A percentile compares a stretch with the other conserved stretches of the same genome.
Evolutionary conservation across 2,113 vertebrate genomes (phyloP).

Genomic region (Mohoua ochrocephala): DNA sequence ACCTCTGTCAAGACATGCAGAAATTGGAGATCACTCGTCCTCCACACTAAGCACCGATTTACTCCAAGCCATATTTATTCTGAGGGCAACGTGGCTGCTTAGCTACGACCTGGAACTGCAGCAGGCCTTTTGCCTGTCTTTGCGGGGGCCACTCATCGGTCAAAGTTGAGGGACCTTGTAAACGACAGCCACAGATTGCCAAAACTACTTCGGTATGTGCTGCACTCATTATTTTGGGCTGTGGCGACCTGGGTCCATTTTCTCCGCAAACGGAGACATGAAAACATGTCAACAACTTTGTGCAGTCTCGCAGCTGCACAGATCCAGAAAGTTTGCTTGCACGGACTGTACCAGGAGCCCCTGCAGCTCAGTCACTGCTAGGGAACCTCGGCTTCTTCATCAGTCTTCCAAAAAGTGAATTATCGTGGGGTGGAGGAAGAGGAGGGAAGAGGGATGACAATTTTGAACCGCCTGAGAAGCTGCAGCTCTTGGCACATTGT

Average conservation of each 20-base stretch:
- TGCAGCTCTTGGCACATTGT: background rate
- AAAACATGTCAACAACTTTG: slow-evolving; percentile 9
- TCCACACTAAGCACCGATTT: background rate
- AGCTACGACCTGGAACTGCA: background rate
- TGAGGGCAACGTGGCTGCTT: background rate
- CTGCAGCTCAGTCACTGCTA: background rate
- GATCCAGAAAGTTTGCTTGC: background rate
- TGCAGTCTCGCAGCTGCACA: background rate
- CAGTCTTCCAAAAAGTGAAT: background rate
- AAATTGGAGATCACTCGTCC: background rate
- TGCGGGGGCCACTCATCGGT: background rate
- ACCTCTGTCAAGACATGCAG: background rate
- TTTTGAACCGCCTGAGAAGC: background rate
- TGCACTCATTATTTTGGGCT: background rate
- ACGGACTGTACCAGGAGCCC: background rate
- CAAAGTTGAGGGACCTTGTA: background rate
- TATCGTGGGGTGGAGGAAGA: background rate
- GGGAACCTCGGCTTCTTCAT: background rate
- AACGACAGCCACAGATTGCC: background rate
- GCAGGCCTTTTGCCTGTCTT: background rate
- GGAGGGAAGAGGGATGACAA: background rate
- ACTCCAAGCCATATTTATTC: background rate
- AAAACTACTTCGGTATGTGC: background rate
- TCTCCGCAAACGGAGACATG: background rate
- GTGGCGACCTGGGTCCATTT: background rate